phyloP scores from a whole-genome alignment of 2,888 invertebrate species.

The Dexiosoma caninum region DNA sequence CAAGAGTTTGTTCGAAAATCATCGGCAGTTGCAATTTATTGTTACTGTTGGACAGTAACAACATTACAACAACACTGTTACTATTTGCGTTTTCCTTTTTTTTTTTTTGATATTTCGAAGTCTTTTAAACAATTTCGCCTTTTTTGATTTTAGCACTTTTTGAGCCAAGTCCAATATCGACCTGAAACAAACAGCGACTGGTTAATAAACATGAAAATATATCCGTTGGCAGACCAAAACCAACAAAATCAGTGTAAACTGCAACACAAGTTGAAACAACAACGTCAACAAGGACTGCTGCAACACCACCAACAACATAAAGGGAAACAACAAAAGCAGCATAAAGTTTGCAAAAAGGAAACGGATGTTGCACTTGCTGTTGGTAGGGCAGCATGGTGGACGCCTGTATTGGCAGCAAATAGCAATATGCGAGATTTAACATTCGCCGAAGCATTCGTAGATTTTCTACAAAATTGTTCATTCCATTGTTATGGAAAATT shows the following conservation, averaged over 20 bases:
- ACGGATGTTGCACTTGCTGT: slow-evolving; percentile 66
- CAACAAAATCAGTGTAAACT: slow-evolving; percentile 53
- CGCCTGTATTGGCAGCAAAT: slow-evolving; percentile 63
- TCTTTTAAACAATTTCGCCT: slow-evolving; percentile 17
- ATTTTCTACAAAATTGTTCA: slow-evolving; percentile 73
- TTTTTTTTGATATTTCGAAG: slow-evolving; percentile 10
- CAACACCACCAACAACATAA: slow-evolving; percentile 12
- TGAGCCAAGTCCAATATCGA: slow-evolving; percentile 52
- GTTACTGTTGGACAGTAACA: slow-evolving; percentile 60
- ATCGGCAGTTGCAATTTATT: slow-evolving; percentile 71
- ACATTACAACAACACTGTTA: slow-evolving; percentile 31
- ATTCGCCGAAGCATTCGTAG: slow-evolving; percentile 72
- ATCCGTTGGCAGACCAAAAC: slow-evolving; percentile 57
- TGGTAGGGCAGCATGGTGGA: slow-evolving; percentile 74
- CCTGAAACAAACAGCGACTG: slow-evolving; percentile 61
- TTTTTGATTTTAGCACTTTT: slow-evolving; percentile 22
- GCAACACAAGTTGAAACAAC: slow-evolving; percentile 24
- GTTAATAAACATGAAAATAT: slow-evolving; percentile 63
- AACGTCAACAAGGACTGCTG: slow-evolving; percentile 9
- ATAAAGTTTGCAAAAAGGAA: slow-evolving; percentile 46
- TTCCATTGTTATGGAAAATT: slow-evolving; percentile 76
- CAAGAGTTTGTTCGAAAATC: slow-evolving; percentile 58
- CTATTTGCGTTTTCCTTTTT: slow-evolving; percentile 36
- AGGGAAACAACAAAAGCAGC: slow-evolving; percentile 6
- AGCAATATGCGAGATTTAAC: slow-evolving; percentile 66